Evolutionary conservation across 2,888 invertebrate genomes (phyloP).

Genomic region (Falcaria lacertinaria): DNA sequence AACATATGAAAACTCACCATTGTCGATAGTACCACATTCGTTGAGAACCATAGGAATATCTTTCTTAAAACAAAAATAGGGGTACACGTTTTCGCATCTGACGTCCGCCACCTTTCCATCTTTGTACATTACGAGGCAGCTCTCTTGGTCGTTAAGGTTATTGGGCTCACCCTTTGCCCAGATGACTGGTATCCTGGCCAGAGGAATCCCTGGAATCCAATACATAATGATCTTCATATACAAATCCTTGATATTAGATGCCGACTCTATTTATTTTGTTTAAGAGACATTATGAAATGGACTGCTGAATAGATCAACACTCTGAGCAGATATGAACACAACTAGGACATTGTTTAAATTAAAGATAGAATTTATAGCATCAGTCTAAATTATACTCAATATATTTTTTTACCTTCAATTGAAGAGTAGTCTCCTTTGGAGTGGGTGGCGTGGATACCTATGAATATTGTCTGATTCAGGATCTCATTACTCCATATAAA

Average conservation of each 20-base stretch:
- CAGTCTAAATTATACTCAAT: too few species aligned
- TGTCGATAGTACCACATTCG: conserved; percentile 1
- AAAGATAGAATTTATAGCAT: too few species aligned
- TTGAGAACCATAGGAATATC: neutral
- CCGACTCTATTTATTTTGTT: too few species aligned
- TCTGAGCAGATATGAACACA: too few species aligned
- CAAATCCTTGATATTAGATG: too few species aligned
- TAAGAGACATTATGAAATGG: too few species aligned
- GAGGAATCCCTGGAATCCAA: conserved; percentile 9
- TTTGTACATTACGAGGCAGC: conserved; percentile 7
- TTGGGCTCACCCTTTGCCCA: conserved; percentile 12
- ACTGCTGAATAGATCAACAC: too few species aligned
- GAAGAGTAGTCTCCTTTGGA: conserved; percentile 17
- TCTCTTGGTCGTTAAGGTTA: conserved; percentile 7
- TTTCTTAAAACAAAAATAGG: conserved; percentile 10
- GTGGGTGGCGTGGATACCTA: conserved; percentile 19
- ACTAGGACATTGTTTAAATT: too few species aligned
- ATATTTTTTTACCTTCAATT: conserved; percentile 18
- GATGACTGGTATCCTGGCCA: conserved; percentile 6
- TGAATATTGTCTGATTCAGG: conserved; percentile 5
- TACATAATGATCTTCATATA: too few species aligned
- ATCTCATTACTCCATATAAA: neutral
- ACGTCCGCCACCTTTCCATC: conserved; percentile 10
- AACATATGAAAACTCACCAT: neutral
- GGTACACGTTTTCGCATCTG: conserved; percentile 5